Evolutionary conservation across 2,888 invertebrate species (phyloP), one percentile per base, ranked within the genome.

Genomic region (Brenthis ino): DNA sequence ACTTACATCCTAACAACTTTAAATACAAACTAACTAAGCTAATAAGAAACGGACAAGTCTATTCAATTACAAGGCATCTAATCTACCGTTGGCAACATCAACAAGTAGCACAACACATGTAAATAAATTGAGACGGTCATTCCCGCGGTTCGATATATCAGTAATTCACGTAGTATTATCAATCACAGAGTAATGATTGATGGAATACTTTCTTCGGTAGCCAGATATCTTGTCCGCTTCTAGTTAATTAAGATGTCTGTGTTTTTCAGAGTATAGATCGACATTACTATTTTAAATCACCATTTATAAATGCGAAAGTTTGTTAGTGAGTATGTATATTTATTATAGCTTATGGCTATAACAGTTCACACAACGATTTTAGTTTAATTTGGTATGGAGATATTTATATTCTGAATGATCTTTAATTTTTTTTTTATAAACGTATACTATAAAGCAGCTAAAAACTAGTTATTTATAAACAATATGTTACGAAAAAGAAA

Each of bases 151-250:
- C 88, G 86, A 88, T 83, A 84, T 88, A 92, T 93, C 92, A 92
- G 91, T 91, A 91, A 89, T 90, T 90, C 92, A 91, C 90, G 83
- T 87, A 83, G 83, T 84, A 86, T 90, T 91, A 93, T 93, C 92
- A 93, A 92, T 92, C 93, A 93, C 86, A 79, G 78, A 80, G 80
- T 73, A 72, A 87, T 93, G 93, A 93, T 92, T 89, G 91, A 93
- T 93, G 91, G 82, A 88, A 91, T 85, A 87, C 87, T 86, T 85
- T 87, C 87, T 64, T 88, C 91, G 84, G 93, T 92, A 93, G 92
- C 93, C 74, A 84, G 90, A 91, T 91, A 90, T 83, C 90, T 86
- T 91, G 91, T 89, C 91, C 84, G 83, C 80, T 87, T 82, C 83
- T 81, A 84, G 82, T 88, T 91, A 93, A 93, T 93, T 92, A 92